Evolutionary conservation across 2,797 vertebrate species (phyloP), one percentile per base, ranked within the genome.

Genomic region (Cossypha niveicapilla): DNA sequence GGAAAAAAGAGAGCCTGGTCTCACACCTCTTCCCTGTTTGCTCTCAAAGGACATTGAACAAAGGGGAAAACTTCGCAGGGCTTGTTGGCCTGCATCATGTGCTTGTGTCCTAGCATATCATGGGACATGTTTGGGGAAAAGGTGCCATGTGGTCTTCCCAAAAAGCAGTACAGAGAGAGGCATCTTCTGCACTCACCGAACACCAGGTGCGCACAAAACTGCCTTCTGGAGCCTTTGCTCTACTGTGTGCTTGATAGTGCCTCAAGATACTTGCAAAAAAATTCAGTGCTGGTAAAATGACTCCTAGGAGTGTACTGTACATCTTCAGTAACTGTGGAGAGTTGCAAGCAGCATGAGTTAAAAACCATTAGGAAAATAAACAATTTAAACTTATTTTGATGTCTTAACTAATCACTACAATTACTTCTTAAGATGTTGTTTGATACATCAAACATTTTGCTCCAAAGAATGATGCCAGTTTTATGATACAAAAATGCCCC

Each of bases 41-140:
- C 17, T 54, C 15, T 53, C 27, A 48, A 41, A 11, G 3, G 9
- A 1, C 5, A 3, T 76, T 48, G 37, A 67, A 74, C 37, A 22
- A 77, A 47, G 13, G 17, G 12, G 6, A 53, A 60, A 91, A n/a
- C 15, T 54, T 30, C 7, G 5, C 21, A 35, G 7, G 16, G 18
- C 30, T 73, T 4, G 0, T 30, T 10, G 70, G 7, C 24, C 32
- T 67, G 15, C 12, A 44, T 34, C 7, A 7, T 0, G 0, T 17
- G 10, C 19, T 54, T 57, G 23, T 28, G n/a, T 62, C 32, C 11
- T 48, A 16, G 16, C 2, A 0, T 24, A 10, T 19, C 21, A 18
- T 48, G 53, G 18, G 21, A 21, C 5, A 5, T 8, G 1, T 34
- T 0, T 18, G 44, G 3, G 6, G 7, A 71, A 77, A 82, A 77